Conservation (phyloP, 2,888 invertebrate species). For the Volucella inflata region DNA sequence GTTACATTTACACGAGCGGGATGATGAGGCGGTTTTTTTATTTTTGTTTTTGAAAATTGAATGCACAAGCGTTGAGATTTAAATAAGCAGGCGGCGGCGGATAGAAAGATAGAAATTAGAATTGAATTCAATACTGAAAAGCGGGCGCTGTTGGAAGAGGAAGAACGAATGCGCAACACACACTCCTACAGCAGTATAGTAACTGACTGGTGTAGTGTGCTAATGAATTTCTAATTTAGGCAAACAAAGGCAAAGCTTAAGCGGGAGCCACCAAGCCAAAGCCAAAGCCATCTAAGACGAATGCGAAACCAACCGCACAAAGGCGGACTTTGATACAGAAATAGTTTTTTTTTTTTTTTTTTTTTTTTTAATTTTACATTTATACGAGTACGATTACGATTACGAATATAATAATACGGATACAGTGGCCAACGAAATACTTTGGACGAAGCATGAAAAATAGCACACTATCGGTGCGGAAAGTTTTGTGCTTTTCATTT, state of each 20-base stretch:
- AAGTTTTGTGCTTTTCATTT: not conserved
- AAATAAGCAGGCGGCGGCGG: not conserved
- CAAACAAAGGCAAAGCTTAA: slow-evolving; percentile 35
- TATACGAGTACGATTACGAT: not conserved
- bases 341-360: slow-evolving; percentile 31
- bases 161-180: slow-evolving; percentile 19
- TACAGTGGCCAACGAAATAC: slow-evolving; percentile 24
- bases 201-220: slow-evolving; percentile 7
- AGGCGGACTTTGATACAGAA: slow-evolving; percentile 61
- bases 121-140: too few species aligned
- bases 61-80: slow-evolving; percentile 1
- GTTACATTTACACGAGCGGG: slow-evolving; percentile 12
- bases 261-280: slow-evolving; percentile 2
- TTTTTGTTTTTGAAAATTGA: slow-evolving; percentile 15
- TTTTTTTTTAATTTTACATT: not conserved
- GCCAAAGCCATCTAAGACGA: slow-evolving; percentile 1
- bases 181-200: not conserved
- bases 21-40: slow-evolving; percentile 30
- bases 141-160: too few species aligned
- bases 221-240: slow-evolving; percentile 36
- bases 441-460: slow-evolving; percentile 22
- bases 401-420: not conserved
- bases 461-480: not conserved
- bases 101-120: slow-evolving; percentile 32
- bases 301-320: slow-evolving; percentile 1